Base-by-base conservation (phyloP, 1,140 invertebrate species). In the Tenebrio molitor region DNA sequence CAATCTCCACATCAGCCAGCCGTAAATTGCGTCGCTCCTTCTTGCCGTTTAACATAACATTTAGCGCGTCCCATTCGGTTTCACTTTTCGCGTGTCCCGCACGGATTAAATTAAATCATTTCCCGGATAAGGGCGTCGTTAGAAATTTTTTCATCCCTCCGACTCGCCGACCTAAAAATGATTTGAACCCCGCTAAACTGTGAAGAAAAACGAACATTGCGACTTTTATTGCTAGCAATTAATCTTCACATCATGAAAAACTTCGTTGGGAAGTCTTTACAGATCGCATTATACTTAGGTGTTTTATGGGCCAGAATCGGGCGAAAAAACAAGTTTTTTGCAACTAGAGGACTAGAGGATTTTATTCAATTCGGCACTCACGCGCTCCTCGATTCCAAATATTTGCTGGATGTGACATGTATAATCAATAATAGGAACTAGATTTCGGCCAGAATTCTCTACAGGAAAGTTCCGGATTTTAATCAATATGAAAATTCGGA, bases 241-340 rank as follows among this genome's bases (percentile, higher is more conserved):
- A 58, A 58, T 58, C 50, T 58, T 58, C 21, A 25, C 50, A 58
- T 29, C 19, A 58, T 58, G 50, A 34, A 58, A 50, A 58, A 58
- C 21, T 58, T 58, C 7, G 36, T 12, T 12, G 2, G 50, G 23
- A 19, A 21, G 23, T 29, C 23, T 29, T 58, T 58, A 58, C 50
- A 58, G 50, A 33, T 58, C 50, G 21, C 23, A 58, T 58, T 58
- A 58, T 29, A 25, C 21, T 29, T 58, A 58, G 50, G 50, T 58
- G 50, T 58, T 58, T 58, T 58, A 58, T 58, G 50, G 23, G 2
- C 8, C 23, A 58, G 50, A 58, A 58, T 58, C 50, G 23, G 19
- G 17, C 46, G 17, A 19, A 53, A 44, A 53, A 53, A 53, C 46
- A 53, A 21, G 21, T 58, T 58, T 58, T 58, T 58, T 58, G 6